A percentile compares a stretch with the other conserved stretches of the same genome.
phyloP scores from a whole-genome alignment of 2,888 invertebrate species.

The Hipparchia semele region DNA sequence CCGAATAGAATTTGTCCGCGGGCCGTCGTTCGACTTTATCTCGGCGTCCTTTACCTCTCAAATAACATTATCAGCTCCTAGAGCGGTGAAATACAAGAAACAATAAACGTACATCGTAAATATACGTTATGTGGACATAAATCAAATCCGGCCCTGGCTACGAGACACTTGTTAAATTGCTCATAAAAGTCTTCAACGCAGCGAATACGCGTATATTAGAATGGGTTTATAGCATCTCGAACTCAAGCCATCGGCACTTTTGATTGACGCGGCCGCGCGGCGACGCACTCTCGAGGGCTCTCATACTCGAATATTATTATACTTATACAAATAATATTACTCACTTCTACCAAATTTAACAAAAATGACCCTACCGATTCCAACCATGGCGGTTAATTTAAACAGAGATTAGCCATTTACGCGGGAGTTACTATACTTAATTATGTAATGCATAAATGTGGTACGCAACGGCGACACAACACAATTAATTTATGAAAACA shows the following conservation, averaged over 20 bases:
- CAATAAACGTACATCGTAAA: constrained; percentile 74
- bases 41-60: constrained; percentile 49
- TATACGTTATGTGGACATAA: constrained; percentile 69
- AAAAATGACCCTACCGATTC: no score
- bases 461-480: no score
- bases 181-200: constrained; percentile 75
- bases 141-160: constrained; percentile 66
- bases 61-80: constrained; percentile 70
- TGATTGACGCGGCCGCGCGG: constrained; percentile 51
- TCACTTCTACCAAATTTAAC: background rate
- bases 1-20: constrained; percentile 15
- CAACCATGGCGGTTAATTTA: no score
- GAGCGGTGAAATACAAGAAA: constrained; percentile 68
- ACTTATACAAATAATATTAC: background rate
- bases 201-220: constrained; percentile 71
- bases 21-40: constrained; percentile 38
- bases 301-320: background rate
- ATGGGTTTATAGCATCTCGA: constrained; percentile 61
- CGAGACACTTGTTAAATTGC: constrained; percentile 77
- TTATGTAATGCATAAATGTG: no score
- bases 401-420: no score
- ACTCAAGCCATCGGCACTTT: constrained; percentile 52
- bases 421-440: no score
- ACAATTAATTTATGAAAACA: no score
- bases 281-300: constrained; percentile 16